A percentile compares a stretch with the other conserved stretches of the same genome.
phyloP scores from a whole-genome alignment of 2,888 invertebrate genomes.

The Thymelicus lineola region DNA sequence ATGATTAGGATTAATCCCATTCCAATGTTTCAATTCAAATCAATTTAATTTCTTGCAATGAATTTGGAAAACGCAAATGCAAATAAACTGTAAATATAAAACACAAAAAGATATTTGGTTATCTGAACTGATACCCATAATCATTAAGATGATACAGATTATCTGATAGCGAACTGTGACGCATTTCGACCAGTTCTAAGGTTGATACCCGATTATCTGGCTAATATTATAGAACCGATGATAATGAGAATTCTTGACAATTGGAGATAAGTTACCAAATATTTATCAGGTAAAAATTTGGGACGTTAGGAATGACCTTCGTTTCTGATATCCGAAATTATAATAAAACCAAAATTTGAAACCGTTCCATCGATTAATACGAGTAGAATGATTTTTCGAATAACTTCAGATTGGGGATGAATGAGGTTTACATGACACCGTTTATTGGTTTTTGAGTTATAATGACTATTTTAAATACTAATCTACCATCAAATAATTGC shows the following conservation, averaged over 20 bases:
- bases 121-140: not conserved
- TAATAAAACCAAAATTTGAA: not conserved
- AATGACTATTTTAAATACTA: too few species aligned
- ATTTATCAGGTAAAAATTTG: not conserved
- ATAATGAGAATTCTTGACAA: constrained; percentile 7
- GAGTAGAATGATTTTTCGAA: too few species aligned
- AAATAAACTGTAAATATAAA: not conserved
- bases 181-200: constrained; percentile 39
- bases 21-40: too few species aligned
- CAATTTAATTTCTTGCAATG: too few species aligned
- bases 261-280: not conserved
- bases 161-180: constrained; percentile 1
- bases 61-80: not conserved
- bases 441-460: too few species aligned
- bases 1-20: too few species aligned
- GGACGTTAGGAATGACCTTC: not conserved
- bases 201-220: constrained; percentile 49
- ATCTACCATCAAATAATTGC: too few species aligned
- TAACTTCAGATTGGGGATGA: too few species aligned
- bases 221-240: constrained; percentile 39
- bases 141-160: constrained; percentile 3
- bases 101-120: constrained; percentile 1
- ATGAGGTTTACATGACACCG: too few species aligned
- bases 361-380: too few species aligned
- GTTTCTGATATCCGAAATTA: not conserved